Base-by-base conservation (phyloP, 2,113 vertebrate genomes). In the Herpailurus yagouaroundi region DNA sequence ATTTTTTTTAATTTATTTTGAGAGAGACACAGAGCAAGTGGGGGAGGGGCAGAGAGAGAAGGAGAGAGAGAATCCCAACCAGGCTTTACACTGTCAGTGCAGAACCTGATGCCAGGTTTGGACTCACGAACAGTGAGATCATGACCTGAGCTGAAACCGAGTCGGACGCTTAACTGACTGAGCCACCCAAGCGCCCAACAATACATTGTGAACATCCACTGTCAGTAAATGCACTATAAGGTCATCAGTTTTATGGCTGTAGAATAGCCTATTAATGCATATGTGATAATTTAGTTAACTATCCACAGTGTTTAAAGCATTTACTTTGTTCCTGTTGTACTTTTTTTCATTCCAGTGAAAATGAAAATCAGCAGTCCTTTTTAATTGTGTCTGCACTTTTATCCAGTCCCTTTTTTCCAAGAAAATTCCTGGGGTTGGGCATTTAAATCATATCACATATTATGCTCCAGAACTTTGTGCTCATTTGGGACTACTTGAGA, bases 281-380 rank as follows among this genome's bases (percentile, higher is more conserved):
- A 77, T 93, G 36, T 89, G 86, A 76, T 93, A 41, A 79, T 91
- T 91, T 86, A 45, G 29, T 64, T 88, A 91, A 66, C 31, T 71
- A 13, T 82, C 4, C 48, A 66, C 52, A 82, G 1, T 79, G 73
- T 10, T 36, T 57, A 21, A 90, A 77, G 25, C 36, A n/a, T 76
- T 69, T 80, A 79, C 31, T 7, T 73, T 79, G 63, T 69, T 81
- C 57, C 19, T 93, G 23, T 48, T 71, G 74, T 85, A 55, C 48
- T 55, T 84, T 86, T 84, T 84, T 96, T 82, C 57, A 45, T 83
- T 89, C 88, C 38, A 76, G 27, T 89, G 27, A 60, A 86, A 85
- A 14, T 96, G 48, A 73, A 96, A 95, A 73, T 81, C 50, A 52
- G 64, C 6, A 29, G 7, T 87, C 52, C 29, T 48, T 97, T 96